These are phyloP conservation scores for Pomacea maculata DNA, from an alignment of 1,140 invertebrate genomes.

Conservation along the genomic window DNA sequence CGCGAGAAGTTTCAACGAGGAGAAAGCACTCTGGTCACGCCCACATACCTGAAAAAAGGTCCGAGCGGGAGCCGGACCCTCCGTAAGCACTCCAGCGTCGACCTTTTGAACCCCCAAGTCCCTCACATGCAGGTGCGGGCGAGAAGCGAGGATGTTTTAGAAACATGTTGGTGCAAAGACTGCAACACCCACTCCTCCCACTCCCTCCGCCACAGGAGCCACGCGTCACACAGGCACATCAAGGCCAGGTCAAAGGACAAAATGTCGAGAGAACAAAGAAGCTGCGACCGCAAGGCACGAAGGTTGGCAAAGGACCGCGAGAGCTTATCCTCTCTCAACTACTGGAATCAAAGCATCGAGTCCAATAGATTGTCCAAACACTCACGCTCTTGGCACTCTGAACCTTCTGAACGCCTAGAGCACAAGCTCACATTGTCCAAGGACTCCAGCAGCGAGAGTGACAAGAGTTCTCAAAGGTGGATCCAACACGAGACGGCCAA, in stretches of 20 bases:
- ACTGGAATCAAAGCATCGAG: no score
- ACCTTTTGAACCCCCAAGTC: neutral
- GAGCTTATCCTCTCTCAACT: no score
- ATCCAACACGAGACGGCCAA: neutral
- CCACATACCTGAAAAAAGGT: neutral
- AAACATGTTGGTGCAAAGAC: neutral
- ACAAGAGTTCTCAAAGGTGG: neutral
- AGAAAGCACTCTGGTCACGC: neutral
- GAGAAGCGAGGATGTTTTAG: conserved; percentile 1
- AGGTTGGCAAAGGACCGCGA: neutral
- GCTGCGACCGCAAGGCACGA: neutral
- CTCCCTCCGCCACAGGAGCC: neutral
- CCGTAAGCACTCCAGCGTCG: conserved; percentile 13
- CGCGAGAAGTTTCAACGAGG: neutral
- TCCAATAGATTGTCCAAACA: no score
- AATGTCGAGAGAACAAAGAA: neutral
- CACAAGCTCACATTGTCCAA: neutral
- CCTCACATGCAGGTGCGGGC: neutral
- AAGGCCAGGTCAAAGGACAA: neutral
- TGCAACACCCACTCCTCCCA: neutral
- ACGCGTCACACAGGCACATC: neutral
- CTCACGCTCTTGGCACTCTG: no score
- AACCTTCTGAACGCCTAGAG: neutral
- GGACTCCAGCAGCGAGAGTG: conserved; percentile 25
- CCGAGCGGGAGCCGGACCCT: neutral